phyloP scores from a whole-genome alignment of 2,888 invertebrate genomes.

The Clepsis dumicolana region DNA sequence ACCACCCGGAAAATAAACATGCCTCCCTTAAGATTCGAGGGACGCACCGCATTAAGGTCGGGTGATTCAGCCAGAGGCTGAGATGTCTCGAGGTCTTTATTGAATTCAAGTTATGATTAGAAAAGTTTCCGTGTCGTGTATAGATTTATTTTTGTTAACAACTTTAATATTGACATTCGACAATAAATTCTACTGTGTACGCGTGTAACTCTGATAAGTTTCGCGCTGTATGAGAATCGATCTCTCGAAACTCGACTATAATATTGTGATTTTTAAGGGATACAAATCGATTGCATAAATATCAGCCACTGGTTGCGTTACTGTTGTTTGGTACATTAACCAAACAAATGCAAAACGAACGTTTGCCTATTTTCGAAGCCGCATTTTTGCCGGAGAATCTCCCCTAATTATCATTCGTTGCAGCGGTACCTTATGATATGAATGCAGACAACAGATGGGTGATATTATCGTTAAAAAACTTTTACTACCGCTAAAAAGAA shows the following conservation, averaged over 20 bases:
- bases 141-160: constrained; percentile 49
- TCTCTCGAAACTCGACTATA: neutral
- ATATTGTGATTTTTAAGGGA: neutral
- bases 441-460: constrained; percentile 47
- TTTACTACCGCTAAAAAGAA: constrained; percentile 56
- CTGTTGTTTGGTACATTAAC: constrained; percentile 24
- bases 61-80: constrained; percentile 70
- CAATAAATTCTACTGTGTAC: neutral
- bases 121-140: constrained; percentile 63
- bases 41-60: constrained; percentile 53
- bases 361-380: neutral
- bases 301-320: neutral
- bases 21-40: constrained; percentile 64
- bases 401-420: constrained; percentile 29
- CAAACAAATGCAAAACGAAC: constrained; percentile 27
- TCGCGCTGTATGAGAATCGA: neutral
- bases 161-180: neutral
- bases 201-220: neutral
- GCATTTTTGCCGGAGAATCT: neutral
- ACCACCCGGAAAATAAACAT: constrained; percentile 77
- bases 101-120: constrained; percentile 75
- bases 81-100: constrained; percentile 65
- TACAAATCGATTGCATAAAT: neutral
- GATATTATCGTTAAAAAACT: constrained; percentile 39
- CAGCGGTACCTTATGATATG: constrained; percentile 11